Percentiles rank a stretch among this genome's conserved stretches.
These are phyloP conservation scores for Margaritifera margaritifera DNA, from an alignment of 2,888 invertebrate genomes.

Conservation along the genomic window DNA sequence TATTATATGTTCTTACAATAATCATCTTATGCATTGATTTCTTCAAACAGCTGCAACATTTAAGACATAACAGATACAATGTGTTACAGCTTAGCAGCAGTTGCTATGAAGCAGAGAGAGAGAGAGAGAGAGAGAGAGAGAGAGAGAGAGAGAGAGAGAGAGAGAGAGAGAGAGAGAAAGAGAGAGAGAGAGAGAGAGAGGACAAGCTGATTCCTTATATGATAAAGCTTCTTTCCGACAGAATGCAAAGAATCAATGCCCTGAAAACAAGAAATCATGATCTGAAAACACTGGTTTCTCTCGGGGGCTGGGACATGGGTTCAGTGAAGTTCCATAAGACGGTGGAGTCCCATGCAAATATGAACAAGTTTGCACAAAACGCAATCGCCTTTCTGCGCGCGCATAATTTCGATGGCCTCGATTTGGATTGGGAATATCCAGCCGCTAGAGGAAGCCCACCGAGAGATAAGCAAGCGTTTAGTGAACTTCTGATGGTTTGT, in stretches of 20 bases:
- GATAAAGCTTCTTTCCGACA: neutral
- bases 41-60: no score
- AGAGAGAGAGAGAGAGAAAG: no score
- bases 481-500: constrained; percentile 36
- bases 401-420: constrained; percentile 87
- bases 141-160: no score
- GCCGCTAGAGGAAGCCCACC: constrained; percentile 49
- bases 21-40: no score
- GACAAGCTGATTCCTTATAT: neutral
- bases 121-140: no score
- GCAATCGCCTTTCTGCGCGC: constrained; percentile 41
- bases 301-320: constrained; percentile 65
- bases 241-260: constrained; percentile 2
- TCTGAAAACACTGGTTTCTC: constrained; percentile 57
- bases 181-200: no score
- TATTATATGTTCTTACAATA: no score
- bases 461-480: constrained; percentile 51
- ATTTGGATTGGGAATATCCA: constrained; percentile 95
- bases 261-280: constrained; percentile 48
- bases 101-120: no score
- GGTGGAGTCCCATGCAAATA: constrained; percentile 33
- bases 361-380: constrained; percentile 38
- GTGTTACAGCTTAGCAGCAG: no score
- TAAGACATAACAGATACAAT: no score
- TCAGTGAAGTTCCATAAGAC: constrained; percentile 62